A percentile compares a stretch with the other conserved stretches of the same genome.
phyloP scores from a whole-genome alignment of 2,113 vertebrate genomes.

The Oryzias woworae region DNA sequence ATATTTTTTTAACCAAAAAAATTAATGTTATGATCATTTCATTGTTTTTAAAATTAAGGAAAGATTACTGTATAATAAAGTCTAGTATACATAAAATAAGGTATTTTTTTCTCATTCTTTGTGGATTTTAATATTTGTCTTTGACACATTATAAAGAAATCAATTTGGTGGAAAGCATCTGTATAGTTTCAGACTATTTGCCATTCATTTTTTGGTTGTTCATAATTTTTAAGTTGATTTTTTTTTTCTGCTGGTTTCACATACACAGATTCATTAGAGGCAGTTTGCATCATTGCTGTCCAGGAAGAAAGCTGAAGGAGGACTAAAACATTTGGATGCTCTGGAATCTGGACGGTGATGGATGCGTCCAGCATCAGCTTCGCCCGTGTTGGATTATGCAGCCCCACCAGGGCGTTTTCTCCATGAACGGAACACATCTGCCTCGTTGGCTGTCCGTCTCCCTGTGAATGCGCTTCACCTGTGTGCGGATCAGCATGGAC shows the following conservation, averaged over 20 bases:
- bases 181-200: background rate
- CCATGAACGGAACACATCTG: constrained; percentile 42
- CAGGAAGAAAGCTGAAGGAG: constrained; percentile 8
- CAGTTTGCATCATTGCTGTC: background rate
- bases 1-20: fast-evolving
- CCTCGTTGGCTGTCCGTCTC: background rate
- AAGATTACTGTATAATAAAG: no score
- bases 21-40: no score
- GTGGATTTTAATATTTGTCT: no score
- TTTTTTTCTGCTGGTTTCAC: constrained; percentile 4
- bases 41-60: no score
- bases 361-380: constrained; percentile 36
- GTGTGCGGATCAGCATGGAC: constrained; percentile 39
- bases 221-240: background rate
- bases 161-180: no score
- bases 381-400: constrained; percentile 25
- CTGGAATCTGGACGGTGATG: constrained; percentile 33
- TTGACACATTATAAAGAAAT: no score
- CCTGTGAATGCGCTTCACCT: constrained; percentile 10
- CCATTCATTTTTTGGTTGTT: background rate
- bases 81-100: no score
- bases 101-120: no score
- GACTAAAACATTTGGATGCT: constrained; percentile 38
- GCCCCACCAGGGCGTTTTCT: constrained; percentile 8
- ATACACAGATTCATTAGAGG: background rate